Evolutionary conservation across 2,888 invertebrate genomes (phyloP), one percentile per base, ranked within the genome.

Genomic region (Dioctria rufipes): DNA sequence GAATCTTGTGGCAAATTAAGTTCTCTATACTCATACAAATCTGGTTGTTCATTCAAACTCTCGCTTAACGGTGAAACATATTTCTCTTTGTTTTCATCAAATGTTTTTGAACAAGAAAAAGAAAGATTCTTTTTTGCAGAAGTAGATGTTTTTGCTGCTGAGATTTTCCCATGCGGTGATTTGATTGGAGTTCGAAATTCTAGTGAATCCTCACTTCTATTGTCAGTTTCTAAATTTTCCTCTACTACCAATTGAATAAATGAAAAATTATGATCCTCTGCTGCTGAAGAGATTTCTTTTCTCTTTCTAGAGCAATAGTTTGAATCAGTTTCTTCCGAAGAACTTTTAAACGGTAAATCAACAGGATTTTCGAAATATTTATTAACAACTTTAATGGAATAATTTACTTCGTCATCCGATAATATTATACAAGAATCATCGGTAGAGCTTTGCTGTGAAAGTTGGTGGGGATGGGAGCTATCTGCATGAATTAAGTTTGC

Each of bases 331-430:
- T 40, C 39, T n/a, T 61, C 61, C 49, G 77, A 61, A 49, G 51
- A 77, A 43, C 61, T 61, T 25, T 46, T 77, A 5, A 63, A 49
- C 39, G 77, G 63, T 46, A 63, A 37, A 63, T 77, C 63, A 11
- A 77, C 60, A 37, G 40, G 0, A 43, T 60, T 37, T 3, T 8
- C 25, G 66, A 60, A 40, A 3, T 40, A 13, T 60, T 75, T 60
- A 25, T 61, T 63, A 11, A 13, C 9, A 9, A 61, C 71, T 66
- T 46, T 88, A 69, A 92, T 86, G 0, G 93, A 93, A 87, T 93
- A 93, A 85, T 93, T 91, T 39, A 93, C 87, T 88, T 93, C 93
- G 84, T 92, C 92, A 85, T 93, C 93, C 2, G 88, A 88, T 39
- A 89, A 84, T 6, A 88, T 61, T 9, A 88, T 65, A 63, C 90